Evolutionary conservation across 2,797 vertebrate genomes (phyloP), one percentile per base, ranked within the genome.

Genomic region (Poeciliopsis presidionis): DNA sequence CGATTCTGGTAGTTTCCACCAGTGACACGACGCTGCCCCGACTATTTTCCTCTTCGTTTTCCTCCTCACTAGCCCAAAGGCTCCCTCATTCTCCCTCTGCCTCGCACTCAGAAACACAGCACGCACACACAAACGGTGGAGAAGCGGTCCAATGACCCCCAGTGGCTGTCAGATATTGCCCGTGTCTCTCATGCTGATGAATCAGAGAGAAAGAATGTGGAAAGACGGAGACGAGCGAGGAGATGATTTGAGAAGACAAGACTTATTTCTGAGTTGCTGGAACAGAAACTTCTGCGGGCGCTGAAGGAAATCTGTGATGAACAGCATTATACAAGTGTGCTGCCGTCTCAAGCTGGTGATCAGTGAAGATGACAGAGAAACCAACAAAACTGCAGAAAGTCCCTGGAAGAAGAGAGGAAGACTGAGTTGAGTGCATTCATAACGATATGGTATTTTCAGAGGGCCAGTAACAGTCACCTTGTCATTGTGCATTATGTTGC

Each of bases 171-270:
- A 78, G 73, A 87, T 83, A 69, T 81, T 61, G 80, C 86, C 75
- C 20, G 45, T 86, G 89, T 82, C 83, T 84, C 79, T 86, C 84
- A 81, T 79, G 73, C 69, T 69, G 87, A 89, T 90, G 87, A 90
- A 90, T 87, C 84, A 78, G 81, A 88, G 87, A 63, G 65, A 84
- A 69, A 81, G 69, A 33, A 89, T 72, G 59, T 57, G 61, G 79
- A 86, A 83, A 83, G 89, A 90, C 79, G 0, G 59, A 53, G 72
- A 84, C 86, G 81, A 86, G 81, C 80, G 77, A 87, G 73, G 33
- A 79, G 85, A 79, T 78, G 18, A 75, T 88, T 72, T 61, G 78
- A 84, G 39, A 13, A 28, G 77, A 90, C 84, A 77, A 63, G 72
- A 46, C 70, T 72, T 30, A 36, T 46, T 59, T 73, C 25, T 74